A percentile compares a stretch with the other conserved stretches of the same genome.
phyloP scores from a whole-genome alignment of 1,140 invertebrate species.

The Tyrophagus putrescentiae region DNA sequence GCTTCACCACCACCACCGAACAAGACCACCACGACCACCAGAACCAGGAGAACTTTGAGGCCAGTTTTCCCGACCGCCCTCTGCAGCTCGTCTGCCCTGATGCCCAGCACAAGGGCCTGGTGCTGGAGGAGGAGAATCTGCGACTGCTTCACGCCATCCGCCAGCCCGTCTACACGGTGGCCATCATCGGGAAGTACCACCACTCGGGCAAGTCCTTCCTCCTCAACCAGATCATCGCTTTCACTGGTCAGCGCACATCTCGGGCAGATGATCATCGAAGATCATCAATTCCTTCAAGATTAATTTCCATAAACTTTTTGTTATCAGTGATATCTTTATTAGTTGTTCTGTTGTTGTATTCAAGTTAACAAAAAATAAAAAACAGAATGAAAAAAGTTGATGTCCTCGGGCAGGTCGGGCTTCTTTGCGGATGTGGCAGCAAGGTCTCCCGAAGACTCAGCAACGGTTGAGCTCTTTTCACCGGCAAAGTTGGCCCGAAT shows the following conservation, averaged over 20 bases:
- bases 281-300: too few relatives aligned
- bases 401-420: constrained; percentile 72
- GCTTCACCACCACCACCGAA: too few relatives aligned
- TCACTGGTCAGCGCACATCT: too few relatives aligned
- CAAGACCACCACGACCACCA: too few relatives aligned
- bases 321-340: too few relatives aligned
- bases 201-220: constrained; percentile 28
- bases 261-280: too few relatives aligned
- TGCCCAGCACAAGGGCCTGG: constrained; percentile 21
- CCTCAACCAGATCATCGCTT: constrained; percentile 27
- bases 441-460: not conserved
- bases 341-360: too few relatives aligned
- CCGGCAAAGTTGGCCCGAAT: too few relatives aligned
- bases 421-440: constrained; percentile 19
- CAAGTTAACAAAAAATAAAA: too few relatives aligned
- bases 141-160: constrained; percentile 22
- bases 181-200: constrained; percentile 27
- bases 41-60: too few relatives aligned
- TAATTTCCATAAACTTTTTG: too few relatives aligned
- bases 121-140: constrained; percentile 24
- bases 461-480: not conserved
- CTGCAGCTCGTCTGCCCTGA: constrained; percentile 25
- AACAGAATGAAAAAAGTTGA: constrained; percentile 89
- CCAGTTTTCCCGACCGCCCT: constrained; percentile 19
- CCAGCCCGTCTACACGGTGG: constrained; percentile 24